Conservation (phyloP, 2,888 invertebrate genomes). For the Cyclophora punctaria region DNA sequence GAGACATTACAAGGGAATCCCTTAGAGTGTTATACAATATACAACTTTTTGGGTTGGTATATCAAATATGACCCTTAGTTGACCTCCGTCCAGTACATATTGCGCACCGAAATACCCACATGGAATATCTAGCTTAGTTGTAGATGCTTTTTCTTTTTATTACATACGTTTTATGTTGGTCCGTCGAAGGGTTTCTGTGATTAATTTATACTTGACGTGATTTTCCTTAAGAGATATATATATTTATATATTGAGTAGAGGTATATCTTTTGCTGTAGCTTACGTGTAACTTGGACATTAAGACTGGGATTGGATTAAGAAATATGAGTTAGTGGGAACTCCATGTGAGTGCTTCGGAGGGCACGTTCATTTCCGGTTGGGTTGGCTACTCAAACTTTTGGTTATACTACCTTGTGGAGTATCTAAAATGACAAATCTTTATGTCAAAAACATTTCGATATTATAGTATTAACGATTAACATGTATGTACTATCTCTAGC, state of each 20-base stretch:
- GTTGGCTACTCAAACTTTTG: no score
- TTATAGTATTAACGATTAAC: no score
- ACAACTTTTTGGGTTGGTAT: slow-evolving; percentile 29
- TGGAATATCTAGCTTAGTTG: slow-evolving; percentile 21
- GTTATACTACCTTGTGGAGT: no score
- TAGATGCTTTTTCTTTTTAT: slow-evolving; percentile 26
- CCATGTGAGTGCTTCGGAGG: no score
- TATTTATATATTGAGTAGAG: no score
- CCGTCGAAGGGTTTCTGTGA: slow-evolving; percentile 24
- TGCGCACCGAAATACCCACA: slow-evolving; percentile 29
- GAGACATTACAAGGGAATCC: slow-evolving; percentile 13
- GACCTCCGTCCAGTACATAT: slow-evolving; percentile 24
- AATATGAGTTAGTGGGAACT: no score
- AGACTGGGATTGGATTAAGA: no score
- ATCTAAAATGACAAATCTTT: no score
- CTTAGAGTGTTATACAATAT: slow-evolving; percentile 20
- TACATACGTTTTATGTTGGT: slow-evolving; percentile 22
- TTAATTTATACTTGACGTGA: slow-evolving; percentile 20
- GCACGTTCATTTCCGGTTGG: no score
- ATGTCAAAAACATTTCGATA: no score
- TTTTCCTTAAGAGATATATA: slow-evolving; percentile 8
- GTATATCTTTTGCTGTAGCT: no score
- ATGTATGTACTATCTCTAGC: no score
- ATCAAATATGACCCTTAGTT: slow-evolving; percentile 40
- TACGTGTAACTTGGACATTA: not conserved